Percentiles rank a stretch among this genome's conserved stretches.
Evolutionary conservation across 2,113 vertebrate species (phyloP).

Genomic region (Ciconia stormi): DNA sequence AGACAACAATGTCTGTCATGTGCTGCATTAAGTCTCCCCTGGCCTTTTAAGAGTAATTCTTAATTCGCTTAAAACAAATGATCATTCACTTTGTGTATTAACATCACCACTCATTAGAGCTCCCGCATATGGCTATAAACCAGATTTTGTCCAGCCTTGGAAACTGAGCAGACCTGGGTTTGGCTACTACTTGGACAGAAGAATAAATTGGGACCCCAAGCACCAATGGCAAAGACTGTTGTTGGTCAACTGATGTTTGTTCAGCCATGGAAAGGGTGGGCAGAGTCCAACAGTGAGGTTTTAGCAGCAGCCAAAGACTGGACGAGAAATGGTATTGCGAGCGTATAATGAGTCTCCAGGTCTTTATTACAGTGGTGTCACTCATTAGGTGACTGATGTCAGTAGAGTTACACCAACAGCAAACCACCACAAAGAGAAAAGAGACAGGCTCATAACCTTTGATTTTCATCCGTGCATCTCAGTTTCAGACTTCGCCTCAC

Average conservation of each 20-base stretch:
- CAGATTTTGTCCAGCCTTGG: neutral
- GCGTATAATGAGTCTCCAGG: neutral
- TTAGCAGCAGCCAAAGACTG: neutral
- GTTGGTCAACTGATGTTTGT: neutral
- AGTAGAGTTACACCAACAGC: neutral
- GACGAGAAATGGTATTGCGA: neutral
- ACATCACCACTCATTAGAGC: neutral
- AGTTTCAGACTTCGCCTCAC: neutral
- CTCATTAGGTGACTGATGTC: neutral
- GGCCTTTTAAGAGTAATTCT: neutral
- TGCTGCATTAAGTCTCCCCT: neutral
- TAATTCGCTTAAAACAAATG: neutral
- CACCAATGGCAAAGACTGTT: neutral
- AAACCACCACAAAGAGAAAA: neutral
- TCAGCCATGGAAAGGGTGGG: neutral
- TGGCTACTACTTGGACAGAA: neutral
- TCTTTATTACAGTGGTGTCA: neutral
- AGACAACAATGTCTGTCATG: neutral
- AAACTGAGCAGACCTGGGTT: neutral
- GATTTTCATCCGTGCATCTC: neutral
- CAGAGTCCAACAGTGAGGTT: neutral
- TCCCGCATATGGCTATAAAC: neutral
- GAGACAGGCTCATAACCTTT: neutral
- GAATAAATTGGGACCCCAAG: neutral
- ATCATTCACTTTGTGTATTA: neutral